Conservation (phyloP, 2,888 invertebrate genomes). For the Lepas anatifera region DNA sequence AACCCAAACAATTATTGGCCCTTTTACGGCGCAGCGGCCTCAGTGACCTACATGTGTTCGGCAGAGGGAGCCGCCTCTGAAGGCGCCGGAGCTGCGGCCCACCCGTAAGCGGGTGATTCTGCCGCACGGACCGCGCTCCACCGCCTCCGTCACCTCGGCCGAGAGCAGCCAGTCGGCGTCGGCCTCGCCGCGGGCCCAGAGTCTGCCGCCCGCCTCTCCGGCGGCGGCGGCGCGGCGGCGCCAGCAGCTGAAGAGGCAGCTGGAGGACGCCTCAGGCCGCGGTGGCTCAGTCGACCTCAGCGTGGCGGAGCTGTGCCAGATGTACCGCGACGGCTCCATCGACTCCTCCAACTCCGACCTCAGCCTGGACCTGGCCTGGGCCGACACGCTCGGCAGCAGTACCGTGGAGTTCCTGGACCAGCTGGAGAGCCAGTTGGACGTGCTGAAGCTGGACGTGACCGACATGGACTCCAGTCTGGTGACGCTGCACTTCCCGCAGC, state of each 20-base stretch:
- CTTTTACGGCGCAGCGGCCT: too few species aligned
- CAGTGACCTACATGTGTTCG: too few species aligned
- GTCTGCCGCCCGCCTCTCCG: background rate
- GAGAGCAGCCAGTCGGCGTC: background rate
- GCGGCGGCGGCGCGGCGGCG: background rate
- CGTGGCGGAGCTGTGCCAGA: background rate
- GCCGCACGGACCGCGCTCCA: background rate
- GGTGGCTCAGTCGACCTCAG: background rate
- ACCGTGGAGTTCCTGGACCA: slow-evolving; percentile 1
- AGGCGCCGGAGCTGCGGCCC: background rate
- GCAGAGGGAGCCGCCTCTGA: background rate
- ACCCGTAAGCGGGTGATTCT: background rate
- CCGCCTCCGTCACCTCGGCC: background rate
- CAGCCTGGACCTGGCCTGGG: slow-evolving; percentile 3
- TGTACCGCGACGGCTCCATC: background rate
- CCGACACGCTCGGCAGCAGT: background rate
- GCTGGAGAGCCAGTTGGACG: slow-evolving; percentile 5
- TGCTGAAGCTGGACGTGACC: slow-evolving; percentile 7
- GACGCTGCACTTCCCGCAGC: slow-evolving; percentile 5
- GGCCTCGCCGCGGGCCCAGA: background rate
- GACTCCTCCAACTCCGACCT: background rate
- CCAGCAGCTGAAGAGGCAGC: background rate
- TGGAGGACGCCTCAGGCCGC: background rate
- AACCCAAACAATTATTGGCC: too few species aligned
- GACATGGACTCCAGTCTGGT: background rate